Conservation (phyloP, 2,888 invertebrate genomes). For the Limnephilus lunatus region DNA sequence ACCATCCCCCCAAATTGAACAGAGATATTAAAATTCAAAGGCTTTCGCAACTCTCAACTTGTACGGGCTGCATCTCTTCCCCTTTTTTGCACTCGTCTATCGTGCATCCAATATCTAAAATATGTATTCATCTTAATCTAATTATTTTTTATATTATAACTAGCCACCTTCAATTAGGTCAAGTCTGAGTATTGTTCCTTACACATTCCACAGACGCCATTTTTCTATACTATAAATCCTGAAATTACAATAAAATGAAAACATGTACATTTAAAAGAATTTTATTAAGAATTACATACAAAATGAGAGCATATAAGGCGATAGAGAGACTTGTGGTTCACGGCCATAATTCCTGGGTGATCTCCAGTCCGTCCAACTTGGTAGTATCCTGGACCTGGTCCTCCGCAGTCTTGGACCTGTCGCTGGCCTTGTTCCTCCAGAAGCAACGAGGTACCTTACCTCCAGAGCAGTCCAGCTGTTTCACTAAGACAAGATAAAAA, state of each 20-base stretch:
- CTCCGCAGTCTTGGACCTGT: slow-evolving; percentile 42
- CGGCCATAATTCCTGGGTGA: not conserved
- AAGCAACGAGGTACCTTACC: slow-evolving; percentile 62
- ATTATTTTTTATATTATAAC: no score
- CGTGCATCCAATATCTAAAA: no score
- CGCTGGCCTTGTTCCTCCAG: slow-evolving; percentile 66
- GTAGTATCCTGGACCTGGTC: slow-evolving; percentile 53
- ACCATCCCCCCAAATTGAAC: no score
- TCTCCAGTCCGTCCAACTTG: slow-evolving; percentile 58
- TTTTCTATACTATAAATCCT: no score
- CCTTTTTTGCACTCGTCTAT: no score
- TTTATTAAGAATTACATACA: not conserved
- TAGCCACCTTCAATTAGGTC: no score
- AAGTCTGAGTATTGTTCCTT: no score
- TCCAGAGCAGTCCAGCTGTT: slow-evolving; percentile 39
- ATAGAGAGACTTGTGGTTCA: not conserved
- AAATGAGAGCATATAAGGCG: not conserved
- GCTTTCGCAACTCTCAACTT: no score
- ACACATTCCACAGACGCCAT: no score
- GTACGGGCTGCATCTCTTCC: no score
- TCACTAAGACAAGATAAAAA: slow-evolving; percentile 25
- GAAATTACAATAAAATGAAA: not conserved
- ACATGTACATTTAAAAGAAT: not conserved
- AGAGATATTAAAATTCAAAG: no score
- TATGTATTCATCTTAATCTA: no score